These are phyloP conservation scores for Nomada fabriciana DNA, from an alignment of 2,888 invertebrate species.

Conservation along the genomic window DNA sequence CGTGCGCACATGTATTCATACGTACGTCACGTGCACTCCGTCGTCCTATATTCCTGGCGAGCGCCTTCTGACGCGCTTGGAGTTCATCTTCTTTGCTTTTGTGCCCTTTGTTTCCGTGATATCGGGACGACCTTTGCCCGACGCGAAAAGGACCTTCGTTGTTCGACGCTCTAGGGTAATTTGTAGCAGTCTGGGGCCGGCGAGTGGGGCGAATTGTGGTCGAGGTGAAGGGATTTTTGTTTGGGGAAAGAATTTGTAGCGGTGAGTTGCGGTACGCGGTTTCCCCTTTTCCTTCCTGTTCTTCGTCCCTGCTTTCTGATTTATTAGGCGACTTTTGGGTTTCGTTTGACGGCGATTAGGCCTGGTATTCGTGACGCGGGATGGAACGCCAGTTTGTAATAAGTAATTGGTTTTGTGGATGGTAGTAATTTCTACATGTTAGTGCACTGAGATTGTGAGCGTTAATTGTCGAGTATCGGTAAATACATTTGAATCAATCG, in stretches of 20 bases:
- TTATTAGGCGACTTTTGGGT: too few species aligned
- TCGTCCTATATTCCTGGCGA: neutral
- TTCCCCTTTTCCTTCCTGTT: neutral
- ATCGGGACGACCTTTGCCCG: neutral
- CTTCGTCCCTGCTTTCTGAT: too few species aligned
- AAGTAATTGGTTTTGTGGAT: too few species aligned
- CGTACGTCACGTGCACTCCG: conserved; percentile 31
- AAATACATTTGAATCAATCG: too few species aligned
- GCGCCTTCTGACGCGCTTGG: neutral
- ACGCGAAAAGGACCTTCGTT: neutral
- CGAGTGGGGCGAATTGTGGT: neutral
- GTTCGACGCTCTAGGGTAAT: neutral
- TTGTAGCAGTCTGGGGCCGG: too few species aligned
- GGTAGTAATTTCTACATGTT: too few species aligned
- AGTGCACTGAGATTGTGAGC: too few species aligned
- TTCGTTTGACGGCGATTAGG: too few species aligned
- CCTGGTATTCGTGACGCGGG: too few species aligned
- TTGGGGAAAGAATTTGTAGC: neutral
- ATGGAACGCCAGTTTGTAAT: too few species aligned
- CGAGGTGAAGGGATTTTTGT: neutral
- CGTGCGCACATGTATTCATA: neutral
- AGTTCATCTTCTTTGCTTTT: neutral
- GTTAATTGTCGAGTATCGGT: too few species aligned
- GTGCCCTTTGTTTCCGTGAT: neutral
- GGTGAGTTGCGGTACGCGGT: neutral